A percentile compares a stretch with the other conserved stretches of the same genome.
These are phyloP conservation scores for Proteles cristata DNA, from an alignment of 2,113 vertebrate genomes.

Conservation along the genomic window DNA sequence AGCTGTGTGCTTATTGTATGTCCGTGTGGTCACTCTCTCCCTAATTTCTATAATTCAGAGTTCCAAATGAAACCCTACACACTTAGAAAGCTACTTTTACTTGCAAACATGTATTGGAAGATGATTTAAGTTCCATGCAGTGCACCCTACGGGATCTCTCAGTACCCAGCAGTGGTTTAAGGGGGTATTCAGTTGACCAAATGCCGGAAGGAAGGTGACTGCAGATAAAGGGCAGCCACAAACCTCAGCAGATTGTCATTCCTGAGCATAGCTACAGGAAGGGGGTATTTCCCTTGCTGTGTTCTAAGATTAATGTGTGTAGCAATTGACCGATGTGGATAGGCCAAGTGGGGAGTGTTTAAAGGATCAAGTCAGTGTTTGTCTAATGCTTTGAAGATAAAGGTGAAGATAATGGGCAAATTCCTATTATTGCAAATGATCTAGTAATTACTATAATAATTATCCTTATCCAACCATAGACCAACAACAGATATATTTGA, in stretches of 20 bases:
- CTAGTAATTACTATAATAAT: slow-evolving; percentile 60
- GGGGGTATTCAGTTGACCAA: background rate
- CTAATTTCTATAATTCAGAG: background rate
- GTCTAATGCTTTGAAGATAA: slow-evolving; percentile 64
- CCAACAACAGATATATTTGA: background rate
- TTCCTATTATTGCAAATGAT: slow-evolving; percentile 34
- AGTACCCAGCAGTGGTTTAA: background rate
- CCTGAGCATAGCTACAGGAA: background rate
- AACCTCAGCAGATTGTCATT: background rate
- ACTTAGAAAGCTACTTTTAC: background rate
- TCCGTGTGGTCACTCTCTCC: background rate
- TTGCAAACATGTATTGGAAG: background rate
- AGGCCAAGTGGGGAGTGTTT: background rate
- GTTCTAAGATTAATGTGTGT: slow-evolving; percentile 26
- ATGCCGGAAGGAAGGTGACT: background rate
- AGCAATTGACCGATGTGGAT: background rate
- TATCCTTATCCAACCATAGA: background rate
- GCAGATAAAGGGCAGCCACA: background rate
- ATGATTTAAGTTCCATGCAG: background rate
- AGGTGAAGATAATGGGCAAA: slow-evolving; percentile 30
- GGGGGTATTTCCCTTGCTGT: background rate
- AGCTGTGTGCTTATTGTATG: background rate
- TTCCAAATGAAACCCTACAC: background rate
- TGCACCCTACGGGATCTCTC: background rate
- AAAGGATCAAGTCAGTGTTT: slow-evolving; percentile 50